Conservation (phyloP, 2,113 vertebrate genomes). For the Lynx canadensis region DNA sequence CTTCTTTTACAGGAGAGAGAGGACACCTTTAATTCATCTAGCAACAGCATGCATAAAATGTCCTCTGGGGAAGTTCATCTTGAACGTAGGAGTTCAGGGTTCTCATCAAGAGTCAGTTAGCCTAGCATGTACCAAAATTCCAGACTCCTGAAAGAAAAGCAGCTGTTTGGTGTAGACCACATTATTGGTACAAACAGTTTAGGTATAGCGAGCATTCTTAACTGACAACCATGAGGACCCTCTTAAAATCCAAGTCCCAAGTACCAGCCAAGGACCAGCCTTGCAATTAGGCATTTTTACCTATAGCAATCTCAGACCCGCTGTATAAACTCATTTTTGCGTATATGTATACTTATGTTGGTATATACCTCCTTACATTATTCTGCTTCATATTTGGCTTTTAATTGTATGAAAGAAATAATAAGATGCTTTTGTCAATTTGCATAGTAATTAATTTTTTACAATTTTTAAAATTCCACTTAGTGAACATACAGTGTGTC, state of each 20-base stretch:
- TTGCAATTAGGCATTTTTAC: neutral
- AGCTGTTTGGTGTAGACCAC: neutral
- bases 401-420: slow-evolving; percentile 63
- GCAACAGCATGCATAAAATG: neutral
- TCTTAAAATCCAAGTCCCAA: neutral
- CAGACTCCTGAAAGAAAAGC: neutral
- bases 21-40: neutral
- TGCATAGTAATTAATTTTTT: slow-evolving; percentile 36
- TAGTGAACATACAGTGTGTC: neutral
- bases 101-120: neutral
- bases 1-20: neutral
- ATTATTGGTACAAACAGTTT: neutral
- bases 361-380: neutral
- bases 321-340: neutral
- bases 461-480: neutral
- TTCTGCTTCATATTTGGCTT: slow-evolving; percentile 29
- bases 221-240: neutral
- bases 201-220: neutral
- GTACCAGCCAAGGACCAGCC: neutral
- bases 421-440: slow-evolving; percentile 59
- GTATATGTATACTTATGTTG: neutral
- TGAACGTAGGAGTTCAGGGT: neutral
- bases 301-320: neutral
- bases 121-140: neutral
- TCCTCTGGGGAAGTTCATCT: neutral